Evolutionary conservation across 2,797 vertebrate species (phyloP), one percentile per base, ranked within the genome.

Genomic region (Brotula barbata): DNA sequence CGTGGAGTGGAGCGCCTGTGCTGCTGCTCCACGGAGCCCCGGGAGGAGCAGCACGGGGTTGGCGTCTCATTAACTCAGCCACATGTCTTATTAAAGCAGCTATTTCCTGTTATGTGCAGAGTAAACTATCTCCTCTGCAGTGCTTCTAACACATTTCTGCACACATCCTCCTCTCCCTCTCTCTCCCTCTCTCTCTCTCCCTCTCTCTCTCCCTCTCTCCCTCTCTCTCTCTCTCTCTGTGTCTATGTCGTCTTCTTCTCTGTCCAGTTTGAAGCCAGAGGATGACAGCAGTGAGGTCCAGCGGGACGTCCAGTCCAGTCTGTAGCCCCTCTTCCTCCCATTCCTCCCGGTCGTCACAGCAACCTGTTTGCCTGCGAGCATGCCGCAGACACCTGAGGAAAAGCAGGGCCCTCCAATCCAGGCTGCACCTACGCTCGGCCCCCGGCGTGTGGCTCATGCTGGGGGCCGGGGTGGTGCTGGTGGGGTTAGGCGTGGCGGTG

Each of bases 391-490:
- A 68, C 65, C 71, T 69, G 68, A 83, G 45, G 59, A 79, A 58
- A 41, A 71, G 56, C 42, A 62, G 82, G 50, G 72, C 19, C 42
- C 51, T 39, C 79, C 91, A 76, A 21, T 93, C 90, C 36, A 90
- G 80, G 49, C 92, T 98, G 62, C 93, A 88, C 68, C 91, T 99
- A 80, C 93, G 92, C 77, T 98, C 97, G 0, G 87, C 91, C 0
- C 94, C 97, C 0, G 97, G 97, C 7, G 94, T 92, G 54, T 98
- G 96, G 69, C 90, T 97, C 11, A 80, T 97, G 71, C 88, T 96
- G 82, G 97, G 95, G 0, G 82, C 93, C 10, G 78, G 90, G 0
- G 92, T 99, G 70, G 94, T 98, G 2, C 65, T 96, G 80, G 93
- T 95, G 80, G 97, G 97, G 67, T 92, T 95, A 84, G 89, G 85